A percentile compares a stretch with the other conserved stretches of the same genome.
Evolutionary conservation across 1,140 invertebrate species (phyloP).

Genomic region (Drosophila gunungcola): DNA sequence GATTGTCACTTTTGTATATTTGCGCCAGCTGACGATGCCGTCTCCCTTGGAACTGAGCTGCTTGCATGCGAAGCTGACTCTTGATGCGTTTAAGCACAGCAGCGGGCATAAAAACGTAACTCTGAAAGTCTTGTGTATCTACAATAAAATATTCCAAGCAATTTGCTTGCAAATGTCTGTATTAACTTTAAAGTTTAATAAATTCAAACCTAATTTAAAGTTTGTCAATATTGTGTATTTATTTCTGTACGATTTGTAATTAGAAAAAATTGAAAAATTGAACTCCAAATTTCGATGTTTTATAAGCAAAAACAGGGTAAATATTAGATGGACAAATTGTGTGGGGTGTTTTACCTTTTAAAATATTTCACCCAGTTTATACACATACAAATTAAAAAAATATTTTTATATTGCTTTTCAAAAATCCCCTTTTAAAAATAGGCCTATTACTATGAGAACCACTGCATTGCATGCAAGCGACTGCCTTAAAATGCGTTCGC

Average conservation of each 20-base stretch:
- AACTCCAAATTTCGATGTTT: too few relatives aligned
- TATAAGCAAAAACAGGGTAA: too few relatives aligned
- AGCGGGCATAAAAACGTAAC: not conserved
- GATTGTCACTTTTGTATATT: constrained; percentile 83
- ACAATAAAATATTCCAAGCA: not conserved
- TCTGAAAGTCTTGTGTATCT: not conserved
- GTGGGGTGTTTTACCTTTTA: too few relatives aligned
- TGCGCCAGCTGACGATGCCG: constrained; percentile 66
- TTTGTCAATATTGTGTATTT: too few relatives aligned
- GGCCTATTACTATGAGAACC: not conserved
- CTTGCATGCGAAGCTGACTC: constrained; percentile 46
- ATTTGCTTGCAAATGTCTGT: too few relatives aligned
- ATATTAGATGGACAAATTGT: too few relatives aligned
- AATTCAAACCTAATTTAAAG: not conserved
- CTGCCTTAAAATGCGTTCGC: constrained; percentile 18
- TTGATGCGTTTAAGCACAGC: constrained; percentile 34
- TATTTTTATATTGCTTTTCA: too few relatives aligned
- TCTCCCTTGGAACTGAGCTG: constrained; percentile 27
- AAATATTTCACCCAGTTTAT: too few relatives aligned
- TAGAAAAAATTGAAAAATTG: too few relatives aligned
- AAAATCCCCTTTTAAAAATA: not conserved
- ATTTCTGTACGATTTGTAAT: too few relatives aligned
- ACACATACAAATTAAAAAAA: too few relatives aligned
- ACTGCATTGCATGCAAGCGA: constrained; percentile 27
- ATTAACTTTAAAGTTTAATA: not conserved